Conservation (phyloP, 1,140 invertebrate genomes). For the Camponotus pennsylvanicus region DNA sequence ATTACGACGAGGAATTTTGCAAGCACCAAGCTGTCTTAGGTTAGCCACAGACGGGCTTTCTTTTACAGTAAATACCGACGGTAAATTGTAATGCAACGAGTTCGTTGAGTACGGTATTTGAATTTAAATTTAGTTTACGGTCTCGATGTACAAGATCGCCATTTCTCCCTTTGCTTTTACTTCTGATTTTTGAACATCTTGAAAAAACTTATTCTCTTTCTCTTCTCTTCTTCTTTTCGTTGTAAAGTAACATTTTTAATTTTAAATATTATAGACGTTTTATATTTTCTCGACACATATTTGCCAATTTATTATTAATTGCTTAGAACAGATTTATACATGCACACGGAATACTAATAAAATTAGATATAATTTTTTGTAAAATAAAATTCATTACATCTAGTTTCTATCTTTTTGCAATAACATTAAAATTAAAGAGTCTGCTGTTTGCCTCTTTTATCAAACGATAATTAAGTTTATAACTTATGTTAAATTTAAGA, state of each 20-base stretch:
- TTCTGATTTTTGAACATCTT: not conserved
- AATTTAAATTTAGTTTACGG: constrained; percentile 48
- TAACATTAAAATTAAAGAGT: not conserved
- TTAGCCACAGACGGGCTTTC: constrained; percentile 37
- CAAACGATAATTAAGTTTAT: not conserved
- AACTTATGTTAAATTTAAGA: not conserved
- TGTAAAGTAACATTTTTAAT: constrained; percentile 22
- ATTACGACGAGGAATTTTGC: constrained; percentile 77
- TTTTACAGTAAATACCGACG: constrained; percentile 25
- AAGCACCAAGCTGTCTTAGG: constrained; percentile 67
- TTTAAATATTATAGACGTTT: not conserved
- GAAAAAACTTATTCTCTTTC: not conserved
- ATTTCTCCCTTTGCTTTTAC: not conserved
- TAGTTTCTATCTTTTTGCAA: not conserved
- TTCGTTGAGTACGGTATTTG: constrained; percentile 6
- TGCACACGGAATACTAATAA: not conserved
- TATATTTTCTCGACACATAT: not conserved
- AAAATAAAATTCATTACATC: not conserved
- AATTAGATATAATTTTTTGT: not conserved
- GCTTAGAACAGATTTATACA: not conserved
- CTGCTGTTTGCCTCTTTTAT: not conserved
- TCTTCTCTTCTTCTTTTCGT: not conserved
- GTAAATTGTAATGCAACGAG: constrained; percentile 27
- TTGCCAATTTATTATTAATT: not conserved
- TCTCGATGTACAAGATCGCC: not conserved